Base-by-base conservation (phyloP, 1,140 invertebrate genomes). In the Andricus grossulariae region DNA sequence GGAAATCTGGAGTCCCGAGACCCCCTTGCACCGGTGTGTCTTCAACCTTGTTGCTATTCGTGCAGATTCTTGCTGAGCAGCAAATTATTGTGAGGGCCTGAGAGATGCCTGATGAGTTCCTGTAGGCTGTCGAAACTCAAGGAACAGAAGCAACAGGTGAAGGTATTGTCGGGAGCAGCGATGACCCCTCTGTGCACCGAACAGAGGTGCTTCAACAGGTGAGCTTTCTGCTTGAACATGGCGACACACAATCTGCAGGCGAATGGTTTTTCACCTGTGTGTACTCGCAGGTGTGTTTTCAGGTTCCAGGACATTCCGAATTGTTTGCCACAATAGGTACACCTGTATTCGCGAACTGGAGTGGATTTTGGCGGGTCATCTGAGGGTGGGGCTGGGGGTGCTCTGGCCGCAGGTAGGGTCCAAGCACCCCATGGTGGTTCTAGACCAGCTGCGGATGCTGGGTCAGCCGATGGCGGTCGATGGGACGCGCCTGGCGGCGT, bases 281-380 rank as follows among this genome's bases (percentile, higher is more conserved):
- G 96, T 16, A 97, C 95, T 87, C 96, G 92, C 50, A 97, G 91
- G 91, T 97, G 96, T 60, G 96, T 97, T 88, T 97, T 96, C 80
- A 97, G 92, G 92, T 97, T 97, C 96, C 96, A 97, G 1, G 95
- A 96, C 96, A 97, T 97, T 50, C 96, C 96, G 85, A 97, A 97
- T 87, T 97, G 96, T 91, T 97, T 97, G 45, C 96, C 96, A 89
- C 96, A 97, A 88, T 97, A 97, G 87, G 95, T 95, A 86, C 96
- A 97, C 57, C 95, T 93, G 84, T 97, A 97, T 87, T 97, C 96
- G 32, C 96, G 93, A 11, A 96, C 94, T 16, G 94, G 94, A 11
- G 93, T 87, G 3, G 89, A 91, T 79, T 94, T 92, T 12, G 91
- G 90, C 83, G 90, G 91, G 77, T 90, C 91, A n/a, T 93, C 93